Evolutionary conservation across 1,140 invertebrate species (phyloP).

Genomic region (Drosophila virilis): DNA sequence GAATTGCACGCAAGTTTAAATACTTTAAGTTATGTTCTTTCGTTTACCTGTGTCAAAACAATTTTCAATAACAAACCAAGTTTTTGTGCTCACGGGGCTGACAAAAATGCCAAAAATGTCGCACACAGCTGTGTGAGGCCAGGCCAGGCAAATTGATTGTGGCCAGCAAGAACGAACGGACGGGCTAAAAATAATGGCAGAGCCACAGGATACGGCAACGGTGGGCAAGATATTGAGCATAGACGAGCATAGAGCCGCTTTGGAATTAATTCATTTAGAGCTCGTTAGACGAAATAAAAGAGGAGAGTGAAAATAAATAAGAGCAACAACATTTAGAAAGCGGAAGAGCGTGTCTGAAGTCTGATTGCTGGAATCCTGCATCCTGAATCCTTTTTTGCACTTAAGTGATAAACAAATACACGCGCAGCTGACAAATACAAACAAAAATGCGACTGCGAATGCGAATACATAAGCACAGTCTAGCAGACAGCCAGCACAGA

Average conservation of each 20-base stretch:
- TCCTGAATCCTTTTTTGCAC: slow-evolving; percentile 78
- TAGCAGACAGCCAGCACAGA: slow-evolving; percentile 44
- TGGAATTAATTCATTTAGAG: slow-evolving; percentile 81
- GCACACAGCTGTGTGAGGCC: background rate
- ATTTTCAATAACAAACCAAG: slow-evolving; percentile 17
- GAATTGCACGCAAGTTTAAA: background rate
- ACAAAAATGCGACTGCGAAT: slow-evolving; percentile 43
- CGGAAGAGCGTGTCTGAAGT: slow-evolving; percentile 53
- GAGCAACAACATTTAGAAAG: slow-evolving; percentile 33
- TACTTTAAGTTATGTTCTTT: background rate
- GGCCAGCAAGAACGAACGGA: slow-evolving; percentile 2
- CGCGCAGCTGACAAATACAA: slow-evolving; percentile 59
- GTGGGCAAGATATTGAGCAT: slow-evolving; percentile 22
- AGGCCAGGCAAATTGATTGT: background rate
- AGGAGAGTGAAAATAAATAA: slow-evolving; percentile 38
- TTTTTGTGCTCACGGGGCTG: background rate
- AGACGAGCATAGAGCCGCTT: slow-evolving; percentile 11
- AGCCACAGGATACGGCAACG: slow-evolving; percentile 21
- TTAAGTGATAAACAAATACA: slow-evolving; percentile 84
- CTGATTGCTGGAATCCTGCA: slow-evolving; percentile 49
- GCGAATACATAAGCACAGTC: slow-evolving; percentile 50
- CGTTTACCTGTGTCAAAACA: slow-evolving; percentile 6
- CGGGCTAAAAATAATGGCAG: slow-evolving; percentile 8
- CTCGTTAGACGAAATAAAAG: slow-evolving; percentile 61
- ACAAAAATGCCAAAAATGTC: slow-evolving; percentile 24